Base-by-base conservation (phyloP, 1,140 invertebrate genomes). In the Trichonephila clavipes region DNA sequence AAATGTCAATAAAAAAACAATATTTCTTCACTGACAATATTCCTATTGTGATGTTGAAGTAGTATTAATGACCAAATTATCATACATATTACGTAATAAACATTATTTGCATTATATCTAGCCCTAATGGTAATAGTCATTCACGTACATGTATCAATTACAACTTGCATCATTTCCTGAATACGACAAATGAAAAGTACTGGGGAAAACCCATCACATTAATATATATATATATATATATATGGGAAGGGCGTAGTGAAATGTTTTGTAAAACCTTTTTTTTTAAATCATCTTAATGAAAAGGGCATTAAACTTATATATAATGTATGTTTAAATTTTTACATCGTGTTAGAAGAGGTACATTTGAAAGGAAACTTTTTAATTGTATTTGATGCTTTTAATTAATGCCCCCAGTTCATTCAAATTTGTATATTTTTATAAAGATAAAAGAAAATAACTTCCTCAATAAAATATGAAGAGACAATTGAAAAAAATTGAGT, bases 281-380 rank as follows among this genome's bases (percentile, higher is more conserved):
- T 19, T 6, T 7, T 59, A 83, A 83, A 83, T 1, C 10, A 83
- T 83, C 82, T 58, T n/a, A 83, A n/a, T 19, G 21, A n/a, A 0
- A 83, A 83, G 51, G 82, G 10, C 82, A 83, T 83, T 83, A 83
- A 59, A 83, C 24, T 83, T 19, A 40, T 24, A 83, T 44, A 51
- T 58, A 83, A 6, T 83, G 58, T 83, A 83, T 83, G 6, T 44
- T 14, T n/a, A 51, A 44, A 40, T 24, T 77, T 77, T 44, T 59
- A 58, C 19, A 21, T 83, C 21, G 58, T 59, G 14, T 18, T 83
- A n/a, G 58, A 83, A 51, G 44, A 28, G 51, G 24, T 83, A 83
- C 21, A 83, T 83, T 51, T 44, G 77, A 3, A 82, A 51, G 21
- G n/a, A 24, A 44, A 59, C 44, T 59, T 51, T 58, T 12, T 83